These are phyloP conservation scores for Adineta ricciae DNA, from an alignment of 2,888 invertebrate species.

Conservation along the genomic window DNA sequence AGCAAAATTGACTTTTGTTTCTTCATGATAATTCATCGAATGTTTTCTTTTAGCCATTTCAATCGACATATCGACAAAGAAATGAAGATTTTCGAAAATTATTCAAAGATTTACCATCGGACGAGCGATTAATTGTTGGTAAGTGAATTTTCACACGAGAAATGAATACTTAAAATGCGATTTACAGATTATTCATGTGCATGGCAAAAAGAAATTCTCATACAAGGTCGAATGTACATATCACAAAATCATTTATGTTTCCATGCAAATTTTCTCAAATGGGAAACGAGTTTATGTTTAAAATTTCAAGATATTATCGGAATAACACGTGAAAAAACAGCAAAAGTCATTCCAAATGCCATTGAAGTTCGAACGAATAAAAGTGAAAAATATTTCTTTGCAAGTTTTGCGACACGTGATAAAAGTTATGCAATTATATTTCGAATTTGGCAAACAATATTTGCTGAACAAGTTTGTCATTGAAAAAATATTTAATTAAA, in stretches of 20 bases:
- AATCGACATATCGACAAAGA: slow-evolving; percentile 27
- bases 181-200: slow-evolving; percentile 99
- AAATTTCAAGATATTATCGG: slow-evolving; percentile 80
- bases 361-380: slow-evolving; percentile 58
- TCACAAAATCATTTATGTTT: slow-evolving; percentile 90
- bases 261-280: slow-evolving; percentile 91
- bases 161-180: no score
- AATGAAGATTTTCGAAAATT: slow-evolving; percentile 29
- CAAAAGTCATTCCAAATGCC: slow-evolving; percentile 81
- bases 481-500: not conserved
- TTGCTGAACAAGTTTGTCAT: slow-evolving; percentile 65
- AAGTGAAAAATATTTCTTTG: slow-evolving; percentile 75
- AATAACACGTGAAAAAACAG: slow-evolving; percentile 65
- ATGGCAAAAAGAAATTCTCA: slow-evolving; percentile 83
- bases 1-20: no score
- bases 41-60: slow-evolving; percentile 27
- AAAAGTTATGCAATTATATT: slow-evolving; percentile 89
- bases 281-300: slow-evolving; percentile 72
- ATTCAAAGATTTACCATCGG: slow-evolving; percentile 20
- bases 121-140: slow-evolving; percentile 19
- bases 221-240: slow-evolving; percentile 86
- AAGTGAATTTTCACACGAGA: not conserved
- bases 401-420: slow-evolving; percentile 84
- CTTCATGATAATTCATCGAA: not conserved
- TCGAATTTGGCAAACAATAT: slow-evolving; percentile 86